Evolutionary conservation across 37 sponge, comb jelly and placozoan species (phyloP).

Genomic region (Lycopodina hypogea): DNA sequence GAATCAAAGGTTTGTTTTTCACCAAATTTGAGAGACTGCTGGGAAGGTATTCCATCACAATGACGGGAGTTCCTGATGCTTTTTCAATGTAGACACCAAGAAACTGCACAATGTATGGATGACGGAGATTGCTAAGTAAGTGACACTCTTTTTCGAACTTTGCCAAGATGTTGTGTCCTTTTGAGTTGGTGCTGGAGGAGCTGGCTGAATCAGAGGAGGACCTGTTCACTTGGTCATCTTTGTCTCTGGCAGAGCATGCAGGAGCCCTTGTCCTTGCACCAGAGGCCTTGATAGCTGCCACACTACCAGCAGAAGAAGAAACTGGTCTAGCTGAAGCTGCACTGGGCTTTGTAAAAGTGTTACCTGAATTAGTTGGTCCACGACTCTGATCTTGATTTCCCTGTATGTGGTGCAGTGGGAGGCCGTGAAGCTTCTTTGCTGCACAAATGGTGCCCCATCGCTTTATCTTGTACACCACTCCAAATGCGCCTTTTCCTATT

Average conservation of each 20-base stretch:
- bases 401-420: background rate
- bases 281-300: too few relatives aligned
- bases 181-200: background rate
- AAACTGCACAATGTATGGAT: conserved; percentile 62
- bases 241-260: background rate
- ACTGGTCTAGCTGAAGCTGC: background rate
- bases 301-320: background rate
- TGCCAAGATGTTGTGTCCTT: background rate
- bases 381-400: background rate
- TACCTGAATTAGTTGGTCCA: background rate
- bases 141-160: conserved; percentile 52
- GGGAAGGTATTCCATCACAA: conserved; percentile 61
- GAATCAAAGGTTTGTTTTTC: conserved; percentile 25
- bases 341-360: background rate
- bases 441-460: conserved; percentile 38
- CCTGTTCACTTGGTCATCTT: background rate
- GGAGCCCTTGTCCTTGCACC: background rate
- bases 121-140: conserved; percentile 40
- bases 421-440: conserved; percentile 48
- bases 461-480: conserved; percentile 38
- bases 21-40: conserved; percentile 32
- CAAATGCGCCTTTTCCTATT: conserved; percentile 42
- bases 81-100: conserved; percentile 28
- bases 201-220: background rate
- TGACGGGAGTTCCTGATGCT: conserved; percentile 17